phyloP scores from a whole-genome alignment of 2,797 vertebrate species.

The Bradypodion ventrale region DNA sequence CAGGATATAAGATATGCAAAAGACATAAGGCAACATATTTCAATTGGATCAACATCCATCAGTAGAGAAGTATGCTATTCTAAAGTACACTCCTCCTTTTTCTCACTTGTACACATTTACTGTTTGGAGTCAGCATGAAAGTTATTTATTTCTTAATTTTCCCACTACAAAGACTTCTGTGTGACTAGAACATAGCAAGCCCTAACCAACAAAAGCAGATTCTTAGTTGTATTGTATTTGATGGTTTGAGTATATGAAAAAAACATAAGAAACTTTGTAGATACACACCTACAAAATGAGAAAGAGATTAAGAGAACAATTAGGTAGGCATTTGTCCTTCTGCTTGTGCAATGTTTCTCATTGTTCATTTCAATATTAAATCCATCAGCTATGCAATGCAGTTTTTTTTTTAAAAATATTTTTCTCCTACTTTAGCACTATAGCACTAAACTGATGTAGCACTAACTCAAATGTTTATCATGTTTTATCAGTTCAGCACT shows the following conservation, averaged over 20 bases:
- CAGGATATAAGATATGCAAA: constrained; percentile 37
- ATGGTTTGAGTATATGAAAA: not conserved
- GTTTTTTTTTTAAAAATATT: too few relatives aligned
- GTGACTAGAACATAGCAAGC: not conserved
- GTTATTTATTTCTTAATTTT: not conserved
- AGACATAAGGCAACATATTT: not conserved
- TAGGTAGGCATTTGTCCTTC: not conserved
- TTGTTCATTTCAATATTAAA: too few relatives aligned
- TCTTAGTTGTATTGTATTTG: not conserved
- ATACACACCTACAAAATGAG: not conserved
- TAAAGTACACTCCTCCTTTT: not conserved
- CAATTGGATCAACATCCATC: not conserved
- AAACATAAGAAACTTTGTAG: not conserved
- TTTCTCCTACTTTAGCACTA: too few relatives aligned
- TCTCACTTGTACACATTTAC: not conserved
- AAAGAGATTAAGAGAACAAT: not conserved
- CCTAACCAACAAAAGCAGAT: not conserved
- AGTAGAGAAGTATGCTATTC: not conserved
- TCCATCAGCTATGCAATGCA: too few relatives aligned
- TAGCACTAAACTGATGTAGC: too few relatives aligned
- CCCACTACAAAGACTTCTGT: not conserved
- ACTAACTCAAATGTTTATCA: too few relatives aligned
- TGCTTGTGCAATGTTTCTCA: not conserved
- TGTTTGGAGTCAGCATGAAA: not conserved
- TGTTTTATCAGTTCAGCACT: too few relatives aligned